Percentiles rank a stretch among this genome's conserved stretches.
phyloP scores from a whole-genome alignment of 2,797 vertebrate genomes.

The Salmo trutta region DNA sequence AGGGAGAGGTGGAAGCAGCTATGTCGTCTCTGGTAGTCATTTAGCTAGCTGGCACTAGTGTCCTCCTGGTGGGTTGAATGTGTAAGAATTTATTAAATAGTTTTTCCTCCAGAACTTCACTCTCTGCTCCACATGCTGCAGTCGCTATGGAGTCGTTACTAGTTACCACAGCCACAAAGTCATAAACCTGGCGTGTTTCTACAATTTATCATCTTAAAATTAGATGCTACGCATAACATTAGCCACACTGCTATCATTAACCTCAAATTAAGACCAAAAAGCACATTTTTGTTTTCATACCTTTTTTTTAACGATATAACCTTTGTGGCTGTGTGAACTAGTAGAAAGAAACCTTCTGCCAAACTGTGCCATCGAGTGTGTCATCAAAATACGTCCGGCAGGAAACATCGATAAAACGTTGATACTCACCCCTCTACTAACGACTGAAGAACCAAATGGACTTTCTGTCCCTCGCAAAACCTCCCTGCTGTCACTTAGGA shows the following conservation, averaged over 20 bases:
- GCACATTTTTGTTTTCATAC: too few relatives aligned
- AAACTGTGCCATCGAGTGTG: neutral
- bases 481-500: neutral
- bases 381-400: slow-evolving; percentile 51
- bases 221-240: too few relatives aligned
- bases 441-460: neutral
- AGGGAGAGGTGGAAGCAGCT: slow-evolving; percentile 86
- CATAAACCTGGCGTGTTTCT: too few relatives aligned
- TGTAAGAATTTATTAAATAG: slow-evolving; percentile 83
- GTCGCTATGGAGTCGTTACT: slow-evolving; percentile 50
- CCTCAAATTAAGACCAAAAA: too few relatives aligned
- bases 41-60: slow-evolving; percentile 50
- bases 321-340: too few relatives aligned
- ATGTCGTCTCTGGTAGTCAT: slow-evolving; percentile 73
- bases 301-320: too few relatives aligned
- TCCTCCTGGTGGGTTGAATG: slow-evolving; percentile 84
- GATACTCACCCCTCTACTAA: neutral
- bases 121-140: slow-evolving; percentile 56
- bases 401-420: slow-evolving; percentile 26
- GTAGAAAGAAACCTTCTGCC: too few relatives aligned
- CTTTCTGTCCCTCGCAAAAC: slow-evolving; percentile 13
- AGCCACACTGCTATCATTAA: too few relatives aligned
- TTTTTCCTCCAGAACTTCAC: slow-evolving; percentile 12
- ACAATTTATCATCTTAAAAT: too few relatives aligned
- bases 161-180: too few relatives aligned